Conservation (phyloP, 1,140 invertebrate species). For the Zaprionus taronus region DNA sequence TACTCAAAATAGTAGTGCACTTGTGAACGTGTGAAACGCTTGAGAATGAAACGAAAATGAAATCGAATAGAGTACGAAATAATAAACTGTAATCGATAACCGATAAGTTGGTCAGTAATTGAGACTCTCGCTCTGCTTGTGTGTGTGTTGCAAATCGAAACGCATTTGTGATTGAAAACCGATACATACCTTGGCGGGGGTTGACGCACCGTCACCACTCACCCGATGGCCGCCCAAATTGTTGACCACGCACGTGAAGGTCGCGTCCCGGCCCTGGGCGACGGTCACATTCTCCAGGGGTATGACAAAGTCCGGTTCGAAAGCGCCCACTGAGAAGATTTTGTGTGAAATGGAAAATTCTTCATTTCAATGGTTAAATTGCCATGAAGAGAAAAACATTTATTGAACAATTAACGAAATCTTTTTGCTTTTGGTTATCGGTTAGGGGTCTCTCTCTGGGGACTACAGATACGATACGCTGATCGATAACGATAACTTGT, state of each 20-base stretch:
- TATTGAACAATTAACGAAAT: constrained; percentile 76
- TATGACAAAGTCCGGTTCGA: constrained; percentile 93
- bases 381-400: constrained; percentile 76
- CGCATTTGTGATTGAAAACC: constrained; percentile 81
- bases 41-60: neutral
- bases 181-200: constrained; percentile 91
- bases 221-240: constrained; percentile 96
- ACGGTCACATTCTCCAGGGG: constrained; percentile 94
- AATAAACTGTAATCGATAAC: constrained; percentile 23
- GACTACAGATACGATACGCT: neutral
- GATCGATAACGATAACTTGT: constrained; percentile 4
- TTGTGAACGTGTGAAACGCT: constrained; percentile 23
- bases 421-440: constrained; percentile 39
- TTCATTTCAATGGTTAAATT: constrained; percentile 76
- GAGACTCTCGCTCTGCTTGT: neutral
- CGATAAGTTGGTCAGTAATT: constrained; percentile 18
- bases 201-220: constrained; percentile 91
- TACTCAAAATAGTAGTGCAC: constrained; percentile 63
- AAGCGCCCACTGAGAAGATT: constrained; percentile 85
- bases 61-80: constrained; percentile 12
- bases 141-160: constrained; percentile 34
- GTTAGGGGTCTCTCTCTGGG: neutral
- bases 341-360: constrained; percentile 84
- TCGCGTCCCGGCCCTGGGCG: constrained; percentile 93
- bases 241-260: constrained; percentile 95